A percentile compares a stretch with the other conserved stretches of the same genome.
These are phyloP conservation scores for Exephanes ischioxanthus DNA, from an alignment of 2,888 invertebrate species.

Conservation along the genomic window DNA sequence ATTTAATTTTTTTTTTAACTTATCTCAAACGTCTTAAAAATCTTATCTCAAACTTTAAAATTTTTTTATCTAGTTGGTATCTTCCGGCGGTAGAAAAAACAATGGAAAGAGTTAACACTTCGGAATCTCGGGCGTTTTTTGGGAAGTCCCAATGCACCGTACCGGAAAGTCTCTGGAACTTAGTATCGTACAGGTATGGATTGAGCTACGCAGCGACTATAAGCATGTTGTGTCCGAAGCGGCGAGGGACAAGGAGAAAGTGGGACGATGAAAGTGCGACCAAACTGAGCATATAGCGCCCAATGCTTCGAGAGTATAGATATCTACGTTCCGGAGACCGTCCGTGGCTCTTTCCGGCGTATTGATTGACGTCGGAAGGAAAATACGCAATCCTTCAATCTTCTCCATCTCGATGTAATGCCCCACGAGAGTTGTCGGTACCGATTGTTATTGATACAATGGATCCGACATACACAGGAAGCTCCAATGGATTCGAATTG, in stretches of 20 bases:
- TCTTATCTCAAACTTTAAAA: background rate
- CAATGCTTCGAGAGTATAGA: slow-evolving; percentile 60
- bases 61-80: no score
- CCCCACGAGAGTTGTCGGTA: background rate
- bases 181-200: slow-evolving; percentile 38
- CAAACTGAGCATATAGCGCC: slow-evolving; percentile 74
- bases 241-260: slow-evolving; percentile 79
- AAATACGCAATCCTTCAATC: slow-evolving; percentile 9
- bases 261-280: slow-evolving; percentile 84
- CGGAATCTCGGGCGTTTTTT: slow-evolving; percentile 6
- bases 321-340: slow-evolving; percentile 16
- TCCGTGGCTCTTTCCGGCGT: slow-evolving; percentile 19
- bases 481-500: background rate
- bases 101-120: background rate
- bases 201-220: slow-evolving; percentile 11
- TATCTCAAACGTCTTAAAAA: background rate
- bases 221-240: slow-evolving; percentile 46
- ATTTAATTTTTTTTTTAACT: no score
- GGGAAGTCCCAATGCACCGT: slow-evolving; percentile 18
- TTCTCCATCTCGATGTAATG: background rate
- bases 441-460: background rate
- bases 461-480: background rate
- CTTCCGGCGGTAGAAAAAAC: no score
- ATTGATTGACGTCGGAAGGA: slow-evolving; percentile 12
- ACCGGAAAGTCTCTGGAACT: slow-evolving; percentile 47